A percentile compares a stretch with the other conserved stretches of the same genome.
Evolutionary conservation across 1,140 invertebrate genomes (phyloP).

Genomic region (Neodiprion lecontei): DNA sequence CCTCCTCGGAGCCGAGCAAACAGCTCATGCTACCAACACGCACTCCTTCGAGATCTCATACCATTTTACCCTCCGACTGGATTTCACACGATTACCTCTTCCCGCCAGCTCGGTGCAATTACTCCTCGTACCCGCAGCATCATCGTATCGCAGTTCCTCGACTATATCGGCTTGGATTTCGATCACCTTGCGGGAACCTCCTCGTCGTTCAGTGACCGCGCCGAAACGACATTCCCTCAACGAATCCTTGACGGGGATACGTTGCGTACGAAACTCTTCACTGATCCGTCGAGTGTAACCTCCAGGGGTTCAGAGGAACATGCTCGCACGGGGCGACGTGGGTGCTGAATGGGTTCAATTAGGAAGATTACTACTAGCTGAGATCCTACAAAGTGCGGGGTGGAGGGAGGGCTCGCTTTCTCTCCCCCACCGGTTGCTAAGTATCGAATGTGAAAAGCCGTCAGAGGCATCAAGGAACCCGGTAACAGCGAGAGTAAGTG

Average conservation of each 20-base stretch:
- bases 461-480: conserved; percentile 23
- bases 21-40: not conserved
- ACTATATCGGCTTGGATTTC: too few relatives aligned
- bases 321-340: not conserved
- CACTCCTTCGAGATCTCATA: not conserved
- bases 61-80: not conserved
- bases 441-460: conserved; percentile 32
- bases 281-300: not conserved
- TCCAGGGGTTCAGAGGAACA: not conserved
- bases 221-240: too few relatives aligned
- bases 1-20: not conserved
- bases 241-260: not conserved
- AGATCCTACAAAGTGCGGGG: conserved; percentile 31
- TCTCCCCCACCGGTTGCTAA: conserved; percentile 24
- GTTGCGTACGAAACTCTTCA: not conserved
- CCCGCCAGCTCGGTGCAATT: not conserved
- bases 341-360: conserved; percentile 29
- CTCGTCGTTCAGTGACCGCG: too few relatives aligned
- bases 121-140: too few relatives aligned
- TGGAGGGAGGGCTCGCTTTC: conserved; percentile 13
- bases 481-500: conserved; percentile 13
- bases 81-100: not conserved
- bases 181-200: too few relatives aligned
- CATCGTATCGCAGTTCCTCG: too few relatives aligned
- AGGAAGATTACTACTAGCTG: conserved; percentile 34